These are phyloP conservation scores for Dunckerocampus dactyliophorus DNA, from an alignment of 2,113 vertebrate genomes.

Conservation along the genomic window DNA sequence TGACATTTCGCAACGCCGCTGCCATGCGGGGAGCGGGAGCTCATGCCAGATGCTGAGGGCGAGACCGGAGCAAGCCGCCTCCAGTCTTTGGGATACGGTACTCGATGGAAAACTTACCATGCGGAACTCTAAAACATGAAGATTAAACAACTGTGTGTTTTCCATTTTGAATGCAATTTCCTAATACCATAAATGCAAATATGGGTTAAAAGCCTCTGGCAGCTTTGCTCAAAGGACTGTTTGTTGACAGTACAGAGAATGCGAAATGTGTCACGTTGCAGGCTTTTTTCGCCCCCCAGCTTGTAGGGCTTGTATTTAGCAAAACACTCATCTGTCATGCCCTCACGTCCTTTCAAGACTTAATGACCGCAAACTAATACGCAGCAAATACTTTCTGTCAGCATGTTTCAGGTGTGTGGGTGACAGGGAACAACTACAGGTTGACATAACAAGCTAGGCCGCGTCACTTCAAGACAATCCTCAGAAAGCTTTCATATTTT, in stretches of 20 bases:
- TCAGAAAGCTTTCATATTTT: neutral
- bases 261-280: constrained; percentile 22
- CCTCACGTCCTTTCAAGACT: constrained; percentile 10
- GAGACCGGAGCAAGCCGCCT: constrained; percentile 9
- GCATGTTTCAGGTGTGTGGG: neutral
- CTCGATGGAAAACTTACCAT: constrained; percentile 6
- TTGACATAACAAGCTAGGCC: neutral
- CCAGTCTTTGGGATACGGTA: constrained; percentile 7
- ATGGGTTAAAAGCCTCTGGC: constrained; percentile 27
- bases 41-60: constrained; percentile 36
- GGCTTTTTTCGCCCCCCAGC: constrained; percentile 12
- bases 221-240: constrained; percentile 7
- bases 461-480: neutral
- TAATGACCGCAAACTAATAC: neutral
- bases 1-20: constrained; percentile 63
- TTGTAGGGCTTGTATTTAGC: constrained; percentile 23
- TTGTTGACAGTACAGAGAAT: constrained; percentile 26
- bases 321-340: constrained; percentile 30
- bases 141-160: no score
- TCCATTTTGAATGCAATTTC: no score
- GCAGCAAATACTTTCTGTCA: no score
- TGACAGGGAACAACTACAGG: neutral
- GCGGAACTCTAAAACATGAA: neutral
- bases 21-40: constrained; percentile 45
- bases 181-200: constrained; percentile 8